Conservation (phyloP, 2,113 vertebrate species). For the Caretta caretta region DNA sequence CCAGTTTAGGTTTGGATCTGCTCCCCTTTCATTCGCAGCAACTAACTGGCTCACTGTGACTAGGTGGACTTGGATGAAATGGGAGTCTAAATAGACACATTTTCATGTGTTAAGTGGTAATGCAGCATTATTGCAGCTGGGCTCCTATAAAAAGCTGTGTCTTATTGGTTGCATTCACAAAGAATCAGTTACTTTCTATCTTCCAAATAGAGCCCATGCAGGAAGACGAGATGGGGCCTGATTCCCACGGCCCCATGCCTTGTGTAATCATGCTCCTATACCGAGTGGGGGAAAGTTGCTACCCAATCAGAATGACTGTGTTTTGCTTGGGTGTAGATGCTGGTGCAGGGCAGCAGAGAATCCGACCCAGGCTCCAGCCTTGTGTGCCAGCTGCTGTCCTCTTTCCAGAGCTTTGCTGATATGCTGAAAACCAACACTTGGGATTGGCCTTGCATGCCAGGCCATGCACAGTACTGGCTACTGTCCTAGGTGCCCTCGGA, state of each 20-base stretch:
- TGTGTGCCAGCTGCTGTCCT: background rate
- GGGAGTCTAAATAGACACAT: background rate
- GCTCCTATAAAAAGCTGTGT: background rate
- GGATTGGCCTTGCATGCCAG: background rate
- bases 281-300: background rate
- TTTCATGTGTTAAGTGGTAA: background rate
- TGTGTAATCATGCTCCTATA: background rate
- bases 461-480: background rate
- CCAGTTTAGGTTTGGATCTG: background rate
- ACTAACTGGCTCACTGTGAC: background rate
- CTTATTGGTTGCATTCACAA: background rate
- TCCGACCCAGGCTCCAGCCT: background rate
- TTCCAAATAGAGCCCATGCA: background rate
- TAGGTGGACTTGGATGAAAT: background rate
- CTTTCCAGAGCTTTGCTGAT: background rate
- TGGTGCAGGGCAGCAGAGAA: background rate
- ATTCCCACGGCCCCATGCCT: background rate
- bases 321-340: background rate
- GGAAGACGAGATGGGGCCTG: background rate
- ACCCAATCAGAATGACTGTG: background rate
- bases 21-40: background rate
- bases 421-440: background rate
- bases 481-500: background rate
- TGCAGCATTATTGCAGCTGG: background rate
- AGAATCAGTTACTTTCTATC: background rate